These are phyloP conservation scores for Onchidella celtica DNA, from an alignment of 2,888 invertebrate genomes.

Conservation along the genomic window DNA sequence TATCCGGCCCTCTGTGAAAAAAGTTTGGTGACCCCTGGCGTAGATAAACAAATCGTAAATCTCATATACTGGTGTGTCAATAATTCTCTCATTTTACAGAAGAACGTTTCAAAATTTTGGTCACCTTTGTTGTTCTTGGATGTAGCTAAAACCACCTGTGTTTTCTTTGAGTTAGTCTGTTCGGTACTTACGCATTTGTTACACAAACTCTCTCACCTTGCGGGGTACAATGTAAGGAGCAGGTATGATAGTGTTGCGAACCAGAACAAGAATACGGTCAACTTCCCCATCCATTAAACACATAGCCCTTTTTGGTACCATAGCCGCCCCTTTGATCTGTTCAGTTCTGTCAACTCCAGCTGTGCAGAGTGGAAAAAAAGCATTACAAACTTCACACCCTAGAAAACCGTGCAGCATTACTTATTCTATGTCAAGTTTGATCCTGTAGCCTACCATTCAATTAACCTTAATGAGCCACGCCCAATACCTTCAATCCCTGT, in stretches of 20 bases:
- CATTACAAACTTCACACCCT: neutral
- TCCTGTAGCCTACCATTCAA: too few species aligned
- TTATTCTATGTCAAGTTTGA: too few species aligned
- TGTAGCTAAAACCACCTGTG: too few species aligned
- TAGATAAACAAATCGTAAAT: neutral
- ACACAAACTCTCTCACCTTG: slow-evolving; percentile 88
- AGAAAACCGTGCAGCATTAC: too few species aligned
- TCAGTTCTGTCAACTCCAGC: slow-evolving; percentile 91
- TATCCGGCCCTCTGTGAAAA: too few species aligned
- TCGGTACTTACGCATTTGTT: too few species aligned
- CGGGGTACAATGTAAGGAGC: slow-evolving; percentile 96
- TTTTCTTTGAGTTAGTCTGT: too few species aligned
- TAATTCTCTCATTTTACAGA: too few species aligned
- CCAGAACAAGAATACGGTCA: slow-evolving; percentile 92
- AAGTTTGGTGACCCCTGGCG: too few species aligned
- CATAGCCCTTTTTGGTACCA: slow-evolving; percentile 94
- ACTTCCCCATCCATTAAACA: slow-evolving; percentile 99
- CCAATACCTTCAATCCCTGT: neutral
- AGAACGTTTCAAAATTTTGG: too few species aligned
- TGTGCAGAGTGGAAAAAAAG: slow-evolving; percentile 49
- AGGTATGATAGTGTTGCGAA: slow-evolving; percentile 92
- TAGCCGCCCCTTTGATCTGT: slow-evolving; percentile 95
- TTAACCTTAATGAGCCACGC: too few species aligned
- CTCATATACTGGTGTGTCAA: neutral
- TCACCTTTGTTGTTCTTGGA: too few species aligned